Conservation (phyloP, 2,797 vertebrate genomes). For the Hemibagrus guttatus region DNA sequence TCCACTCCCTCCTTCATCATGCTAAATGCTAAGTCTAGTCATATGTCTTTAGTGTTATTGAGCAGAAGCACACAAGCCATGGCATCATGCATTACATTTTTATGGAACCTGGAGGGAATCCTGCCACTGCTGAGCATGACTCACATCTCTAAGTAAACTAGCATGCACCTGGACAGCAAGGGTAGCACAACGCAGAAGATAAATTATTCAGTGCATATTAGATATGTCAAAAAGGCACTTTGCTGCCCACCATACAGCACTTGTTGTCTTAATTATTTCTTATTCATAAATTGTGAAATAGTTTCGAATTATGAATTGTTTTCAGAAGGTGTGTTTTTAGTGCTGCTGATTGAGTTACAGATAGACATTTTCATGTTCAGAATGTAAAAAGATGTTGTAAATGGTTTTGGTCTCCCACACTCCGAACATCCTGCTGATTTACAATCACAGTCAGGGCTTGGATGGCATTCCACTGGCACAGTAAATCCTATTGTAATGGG, state of each 20-base stretch:
- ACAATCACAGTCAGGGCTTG: slow-evolving; percentile 18
- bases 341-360: background rate
- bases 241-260: background rate
- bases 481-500: slow-evolving; percentile 34
- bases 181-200: background rate
- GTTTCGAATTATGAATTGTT: background rate
- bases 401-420: slow-evolving; percentile 23
- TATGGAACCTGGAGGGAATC: slow-evolving; percentile 35
- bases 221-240: background rate
- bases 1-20: background rate
- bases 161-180: slow-evolving; percentile 16
- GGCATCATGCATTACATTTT: slow-evolving; percentile 33
- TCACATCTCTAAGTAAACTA: slow-evolving; percentile 12
- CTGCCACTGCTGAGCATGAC: slow-evolving; percentile 16
- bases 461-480: slow-evolving; percentile 18
- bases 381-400: slow-evolving; percentile 25
- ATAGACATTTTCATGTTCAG: slow-evolving; percentile 5
- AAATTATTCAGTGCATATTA: slow-evolving; percentile 6
- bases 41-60: slow-evolving; percentile 1
- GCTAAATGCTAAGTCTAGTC: slow-evolving; percentile 20
- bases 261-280: background rate
- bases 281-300: background rate
- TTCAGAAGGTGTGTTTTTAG: background rate
- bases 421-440: slow-evolving; percentile 26
- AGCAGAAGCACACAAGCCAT: background rate